Percentiles rank a stretch among this genome's conserved stretches.
Conservation (phyloP, 1,140 invertebrate species). For the Heliconius himera region DNA sequence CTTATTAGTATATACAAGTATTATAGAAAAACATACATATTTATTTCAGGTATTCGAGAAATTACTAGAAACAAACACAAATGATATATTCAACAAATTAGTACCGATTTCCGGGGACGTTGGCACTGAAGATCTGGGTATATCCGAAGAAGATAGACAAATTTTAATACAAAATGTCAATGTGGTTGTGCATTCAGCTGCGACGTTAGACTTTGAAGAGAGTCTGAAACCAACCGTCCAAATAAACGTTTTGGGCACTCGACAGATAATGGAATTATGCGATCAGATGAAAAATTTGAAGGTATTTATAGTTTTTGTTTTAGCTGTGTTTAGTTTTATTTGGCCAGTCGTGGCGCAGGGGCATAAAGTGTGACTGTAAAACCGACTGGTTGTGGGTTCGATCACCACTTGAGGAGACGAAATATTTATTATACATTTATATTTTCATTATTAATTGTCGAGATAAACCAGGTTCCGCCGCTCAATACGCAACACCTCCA, state of each 20-base stretch:
- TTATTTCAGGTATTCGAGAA: constrained; percentile 84
- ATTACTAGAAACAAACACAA: constrained; percentile 79
- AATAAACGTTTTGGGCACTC: constrained; percentile 89
- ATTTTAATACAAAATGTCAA: constrained; percentile 88
- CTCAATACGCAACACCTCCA: too few species aligned
- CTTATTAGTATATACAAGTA: too few species aligned
- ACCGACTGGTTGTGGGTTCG: too few species aligned
- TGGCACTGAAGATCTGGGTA: constrained; percentile 88
- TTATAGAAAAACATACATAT: neutral
- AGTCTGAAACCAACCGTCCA: constrained; percentile 88
- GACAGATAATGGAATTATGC: constrained; percentile 86
- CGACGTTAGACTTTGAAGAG: constrained; percentile 97
- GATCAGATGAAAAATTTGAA: constrained; percentile 86
- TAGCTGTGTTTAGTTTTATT: too few species aligned
- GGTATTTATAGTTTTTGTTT: constrained; percentile 69
- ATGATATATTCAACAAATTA: constrained; percentile 88
- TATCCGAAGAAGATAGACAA: constrained; percentile 83
- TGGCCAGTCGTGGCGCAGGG: too few species aligned
- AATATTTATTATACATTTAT: too few species aligned
- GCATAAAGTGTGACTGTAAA: too few species aligned
- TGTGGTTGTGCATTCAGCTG: constrained; percentile 97
- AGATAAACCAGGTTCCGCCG: too few species aligned
- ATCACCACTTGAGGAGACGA: too few species aligned
- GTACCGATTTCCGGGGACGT: constrained; percentile 92
- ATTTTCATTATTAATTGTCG: too few species aligned